Evolutionary conservation across 2,888 invertebrate species (phyloP), one percentile per base, ranked within the genome.

Genomic region (Polyploca ridens): DNA sequence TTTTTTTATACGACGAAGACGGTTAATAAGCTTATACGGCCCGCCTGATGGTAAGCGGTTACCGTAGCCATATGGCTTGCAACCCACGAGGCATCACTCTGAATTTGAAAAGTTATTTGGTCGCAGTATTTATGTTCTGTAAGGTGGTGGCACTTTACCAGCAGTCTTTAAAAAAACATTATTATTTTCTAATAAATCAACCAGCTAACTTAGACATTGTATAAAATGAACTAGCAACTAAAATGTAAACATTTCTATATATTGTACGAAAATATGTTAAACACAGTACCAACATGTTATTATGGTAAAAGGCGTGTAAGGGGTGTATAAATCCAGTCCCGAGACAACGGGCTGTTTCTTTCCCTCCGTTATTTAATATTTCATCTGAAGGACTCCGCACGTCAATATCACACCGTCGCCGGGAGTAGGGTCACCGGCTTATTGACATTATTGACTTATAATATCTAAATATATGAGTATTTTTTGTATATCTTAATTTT

Each of bases 331-430:
- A 19, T 44, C 61, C 44, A 41, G 41, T 65, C 69, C 58, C 63
- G 57, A 71, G 72, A 69, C 64, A 67, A 62, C 63, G 49, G 65
- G 68, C 66, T 69, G 71, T 69, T 68, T 69, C 70, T 68, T 67
- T 62, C 70, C 64, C 66, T 66, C 65, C 68, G 69, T 72, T 77
- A 72, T 75, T 75, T 77, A 75, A 78, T 78, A 78, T 78, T 78
- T 78, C 75, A 75, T 72, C 70, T 70, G 66, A 69, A 67, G 71
- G 68, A 64, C 70, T 73, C 67, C 69, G 67, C 73, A 71, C 73
- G 78, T 78, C 78, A 76, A 78, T 76, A 78, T 75, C 74, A 76
- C 73, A 71, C 74, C 65, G 61, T 13, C 54, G 10, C 54, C 19
- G 16, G 16, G 61, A 41, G 41, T 61, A 61, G 41, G 33, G 41